Percentiles rank a stretch among this genome's conserved stretches.
These are phyloP conservation scores for Microctonus hyperodae DNA, from an alignment of 2,888 invertebrate genomes.

Conservation along the genomic window DNA sequence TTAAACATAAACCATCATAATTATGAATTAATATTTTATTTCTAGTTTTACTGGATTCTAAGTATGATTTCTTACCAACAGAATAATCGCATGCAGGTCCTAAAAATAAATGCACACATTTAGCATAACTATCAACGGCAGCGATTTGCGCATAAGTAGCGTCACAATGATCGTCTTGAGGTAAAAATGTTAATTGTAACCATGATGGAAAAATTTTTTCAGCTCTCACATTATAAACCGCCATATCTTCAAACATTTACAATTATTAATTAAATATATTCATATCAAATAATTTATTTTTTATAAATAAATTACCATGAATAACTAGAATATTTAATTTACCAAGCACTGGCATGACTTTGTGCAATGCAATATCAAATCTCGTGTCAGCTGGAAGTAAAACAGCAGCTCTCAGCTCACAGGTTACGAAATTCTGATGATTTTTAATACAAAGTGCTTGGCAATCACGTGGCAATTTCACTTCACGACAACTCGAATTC, in stretches of 20 bases:
- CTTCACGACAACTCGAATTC: constrained; percentile 49
- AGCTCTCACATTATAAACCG: constrained; percentile 66
- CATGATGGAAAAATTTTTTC: constrained; percentile 68
- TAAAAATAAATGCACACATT: constrained; percentile 80
- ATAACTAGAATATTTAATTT: too few relatives aligned
- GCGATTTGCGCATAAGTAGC: constrained; percentile 76
- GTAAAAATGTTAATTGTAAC: constrained; percentile 69
- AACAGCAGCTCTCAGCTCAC: constrained; percentile 72
- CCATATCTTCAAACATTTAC: constrained; percentile 65
- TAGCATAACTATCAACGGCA: constrained; percentile 75
- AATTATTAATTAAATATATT: too few relatives aligned
- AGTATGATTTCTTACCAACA: constrained; percentile 69
- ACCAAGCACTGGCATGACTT: constrained; percentile 70
- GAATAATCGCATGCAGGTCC: constrained; percentile 85
- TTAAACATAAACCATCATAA: background rate
- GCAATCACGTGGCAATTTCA: constrained; percentile 59
- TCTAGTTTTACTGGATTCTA: too few relatives aligned
- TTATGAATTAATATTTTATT: background rate
- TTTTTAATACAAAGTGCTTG: constrained; percentile 65
- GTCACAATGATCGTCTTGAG: constrained; percentile 77
- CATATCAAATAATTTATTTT: too few relatives aligned
- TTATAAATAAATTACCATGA: too few relatives aligned
- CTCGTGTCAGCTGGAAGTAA: constrained; percentile 70
- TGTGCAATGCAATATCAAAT: constrained; percentile 71
- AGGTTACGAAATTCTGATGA: constrained; percentile 57